A percentile compares a stretch with the other conserved stretches of the same genome.
These are phyloP conservation scores for Anagrus nilaparvatae DNA, from an alignment of 1,140 invertebrate genomes.

Conservation along the genomic window DNA sequence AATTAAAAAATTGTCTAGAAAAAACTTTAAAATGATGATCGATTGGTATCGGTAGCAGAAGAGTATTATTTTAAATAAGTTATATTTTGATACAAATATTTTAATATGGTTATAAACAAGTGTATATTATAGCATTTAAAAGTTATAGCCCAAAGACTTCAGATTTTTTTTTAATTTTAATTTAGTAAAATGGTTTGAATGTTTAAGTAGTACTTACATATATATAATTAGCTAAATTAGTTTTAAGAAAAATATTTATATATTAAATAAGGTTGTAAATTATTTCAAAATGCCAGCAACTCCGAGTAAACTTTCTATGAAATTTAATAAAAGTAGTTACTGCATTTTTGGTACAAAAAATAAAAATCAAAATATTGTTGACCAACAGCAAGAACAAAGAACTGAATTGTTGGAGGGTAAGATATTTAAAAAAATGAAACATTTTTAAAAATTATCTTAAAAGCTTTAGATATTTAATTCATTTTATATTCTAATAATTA, in stretches of 20 bases:
- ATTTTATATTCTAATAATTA: background rate
- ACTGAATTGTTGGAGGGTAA: constrained; percentile 41
- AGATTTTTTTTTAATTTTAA: constrained; percentile 7
- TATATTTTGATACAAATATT: constrained; percentile 1
- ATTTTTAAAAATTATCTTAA: background rate
- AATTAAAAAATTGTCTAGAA: constrained; percentile 19
- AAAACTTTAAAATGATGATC: constrained; percentile 29
- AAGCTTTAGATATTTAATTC: background rate
- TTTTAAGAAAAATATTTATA: constrained; percentile 3
- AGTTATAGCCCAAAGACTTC: constrained; percentile 14
- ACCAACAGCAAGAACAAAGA: constrained; percentile 38
- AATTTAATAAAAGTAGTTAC: constrained; percentile 38
- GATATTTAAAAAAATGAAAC: constrained; percentile 14
- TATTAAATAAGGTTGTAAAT: constrained; percentile 6
- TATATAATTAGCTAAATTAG: constrained; percentile 6
- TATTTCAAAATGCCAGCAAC: constrained; percentile 33
- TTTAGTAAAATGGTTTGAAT: constrained; percentile 4
- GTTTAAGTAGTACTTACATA: too few relatives aligned
- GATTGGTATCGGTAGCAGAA: constrained; percentile 42
- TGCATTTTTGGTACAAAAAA: constrained; percentile 34
- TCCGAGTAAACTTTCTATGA: constrained; percentile 37
- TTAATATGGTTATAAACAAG: constrained; percentile 2
- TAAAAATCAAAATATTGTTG: constrained; percentile 20
- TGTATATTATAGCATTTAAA: constrained; percentile 10
- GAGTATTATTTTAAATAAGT: constrained; percentile 17